A percentile compares a stretch with the other conserved stretches of the same genome.
These are phyloP conservation scores for Sebastes diaconus DNA, from an alignment of 2,797 vertebrate genomes.

Conservation along the genomic window DNA sequence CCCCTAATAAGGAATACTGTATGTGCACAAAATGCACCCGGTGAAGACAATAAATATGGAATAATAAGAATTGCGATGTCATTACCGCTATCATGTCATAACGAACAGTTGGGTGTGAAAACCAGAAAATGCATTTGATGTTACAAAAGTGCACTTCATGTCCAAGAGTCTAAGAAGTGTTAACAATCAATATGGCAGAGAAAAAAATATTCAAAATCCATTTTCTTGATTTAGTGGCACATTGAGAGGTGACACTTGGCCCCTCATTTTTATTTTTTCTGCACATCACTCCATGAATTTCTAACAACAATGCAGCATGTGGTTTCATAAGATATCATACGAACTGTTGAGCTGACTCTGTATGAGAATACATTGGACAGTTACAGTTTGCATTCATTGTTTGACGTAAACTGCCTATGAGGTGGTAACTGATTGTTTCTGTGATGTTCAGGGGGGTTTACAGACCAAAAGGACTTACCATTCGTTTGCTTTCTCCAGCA, in stretches of 20 bases:
- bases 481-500: conserved; percentile 91
- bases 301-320: background rate
- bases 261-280: too few species aligned
- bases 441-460: background rate
- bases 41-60: background rate
- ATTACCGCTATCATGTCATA: background rate
- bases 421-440: background rate
- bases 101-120: background rate
- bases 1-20: background rate
- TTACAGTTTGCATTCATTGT: background rate
- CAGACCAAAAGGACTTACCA: conserved; percentile 80
- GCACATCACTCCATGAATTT: background rate
- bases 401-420: background rate
- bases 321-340: too few species aligned
- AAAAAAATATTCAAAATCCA: background rate
- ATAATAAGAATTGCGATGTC: background rate
- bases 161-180: background rate
- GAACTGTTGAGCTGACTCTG: too few species aligned
- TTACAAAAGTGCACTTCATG: background rate
- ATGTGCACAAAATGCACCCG: background rate
- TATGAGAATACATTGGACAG: background rate
- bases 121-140: background rate
- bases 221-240: background rate
- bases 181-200: background rate
- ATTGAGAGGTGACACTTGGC: too few species aligned